Evolutionary conservation across 92 coral and sea anemone genomes (phyloP), one percentile per base, ranked within the genome.

Genomic region (Pocillopora grandis): DNA sequence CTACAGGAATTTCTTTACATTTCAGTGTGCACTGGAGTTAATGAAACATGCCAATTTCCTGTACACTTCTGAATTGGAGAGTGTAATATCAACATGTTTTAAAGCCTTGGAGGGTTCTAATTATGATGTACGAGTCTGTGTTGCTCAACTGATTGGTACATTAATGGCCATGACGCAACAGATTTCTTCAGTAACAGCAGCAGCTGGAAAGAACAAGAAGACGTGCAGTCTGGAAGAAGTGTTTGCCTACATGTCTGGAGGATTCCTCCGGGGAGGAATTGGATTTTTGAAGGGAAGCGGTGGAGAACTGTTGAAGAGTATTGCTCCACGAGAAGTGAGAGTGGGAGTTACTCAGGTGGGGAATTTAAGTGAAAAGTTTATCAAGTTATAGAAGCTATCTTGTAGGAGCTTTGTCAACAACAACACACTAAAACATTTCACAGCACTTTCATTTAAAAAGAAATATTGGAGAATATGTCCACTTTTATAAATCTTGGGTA

Each of bases 261-360:
- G 99, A 15, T 96, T 96, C 62, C 92, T 96, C 13, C 90, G 99
- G 36, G 99, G 99, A 58, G 98, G 99, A 36, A 92, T 92, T 90
- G 99, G 99, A n/a, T 96, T 96, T 86, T 83, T 95, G 58, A 95
- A 95, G 71, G 96, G 95, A 5, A 89, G 98, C 64, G 94, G 98
- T 36, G 99, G 99, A 9, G 99, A 96, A 70, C 81, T 96, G 62
- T 89, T 96, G 21, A 96, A 96, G 91, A 91, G 95, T 20, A 72
- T 93, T 35, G 94, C 98, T 17, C 87, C 99, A 17, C 92, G 98
- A 62, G 99, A 96, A 87, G 97, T 96, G 65, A 82, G 99, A 83
- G 99, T 96, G 76, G 99, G 99, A 12, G 99, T 96, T 23, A 96
- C 99, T 16, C 99, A 96, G 95, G 99, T 96, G 2, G 1, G 7